Percentiles rank a stretch among this genome's conserved stretches.
These are phyloP conservation scores for Eurosta solidaginis DNA, from an alignment of 1,140 invertebrate species.

Conservation along the genomic window DNA sequence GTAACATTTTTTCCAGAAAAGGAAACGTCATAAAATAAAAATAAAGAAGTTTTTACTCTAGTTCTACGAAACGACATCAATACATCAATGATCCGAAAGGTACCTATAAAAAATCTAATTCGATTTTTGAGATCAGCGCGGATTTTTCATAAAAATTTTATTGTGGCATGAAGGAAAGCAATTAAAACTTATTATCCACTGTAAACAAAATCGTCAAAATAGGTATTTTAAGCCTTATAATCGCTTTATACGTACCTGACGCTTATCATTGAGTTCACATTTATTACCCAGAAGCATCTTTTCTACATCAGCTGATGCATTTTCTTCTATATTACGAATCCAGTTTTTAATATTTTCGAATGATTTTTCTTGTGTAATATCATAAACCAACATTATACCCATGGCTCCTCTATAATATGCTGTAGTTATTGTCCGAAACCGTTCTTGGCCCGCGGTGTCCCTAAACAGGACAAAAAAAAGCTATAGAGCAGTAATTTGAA, in stretches of 20 bases:
- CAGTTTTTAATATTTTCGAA: conserved; percentile 99
- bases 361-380: conserved; percentile 97
- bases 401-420: conserved; percentile 98
- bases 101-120: no score
- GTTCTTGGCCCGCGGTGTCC: conserved; percentile 95
- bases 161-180: no score
- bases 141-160: no score
- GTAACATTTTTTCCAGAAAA: no score
- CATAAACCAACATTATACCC: conserved; percentile 99
- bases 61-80: no score
- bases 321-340: conserved; percentile 98
- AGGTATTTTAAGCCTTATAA: no score
- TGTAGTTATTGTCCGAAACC: conserved; percentile 97
- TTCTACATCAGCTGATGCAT: conserved; percentile 90
- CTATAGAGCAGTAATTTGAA: neutral
- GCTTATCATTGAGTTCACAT: conserved; percentile 88
- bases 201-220: no score
- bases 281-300: conserved; percentile 96
- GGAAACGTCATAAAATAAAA: no score
- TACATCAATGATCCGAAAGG: no score
- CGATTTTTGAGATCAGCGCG: no score
- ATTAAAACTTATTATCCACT: no score
- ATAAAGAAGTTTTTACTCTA: no score
- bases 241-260: conserved; percentile 78
- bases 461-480: conserved; percentile 61